These are phyloP conservation scores for Anser cygnoides DNA, from an alignment of 2,113 vertebrate species.

Conservation along the genomic window DNA sequence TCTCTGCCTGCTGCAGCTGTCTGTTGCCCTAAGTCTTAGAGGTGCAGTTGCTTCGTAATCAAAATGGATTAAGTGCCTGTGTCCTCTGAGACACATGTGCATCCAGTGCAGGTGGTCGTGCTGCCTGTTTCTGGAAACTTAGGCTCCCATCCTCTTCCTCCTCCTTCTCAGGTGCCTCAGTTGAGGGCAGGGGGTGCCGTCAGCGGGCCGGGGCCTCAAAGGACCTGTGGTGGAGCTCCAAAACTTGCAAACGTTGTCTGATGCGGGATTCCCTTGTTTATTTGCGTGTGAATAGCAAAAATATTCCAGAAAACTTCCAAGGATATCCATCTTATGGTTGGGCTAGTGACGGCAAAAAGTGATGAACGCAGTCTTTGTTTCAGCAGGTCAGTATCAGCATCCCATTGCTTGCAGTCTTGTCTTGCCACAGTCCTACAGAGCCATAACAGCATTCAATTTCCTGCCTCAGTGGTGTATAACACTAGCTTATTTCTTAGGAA, in stretches of 20 bases:
- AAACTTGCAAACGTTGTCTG: not conserved
- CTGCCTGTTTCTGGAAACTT: not conserved
- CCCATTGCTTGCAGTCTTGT: not conserved
- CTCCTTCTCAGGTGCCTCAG: not conserved
- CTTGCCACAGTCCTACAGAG: not conserved
- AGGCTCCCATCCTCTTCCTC: not conserved
- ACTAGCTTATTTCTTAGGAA: not conserved
- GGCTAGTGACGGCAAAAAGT: not conserved
- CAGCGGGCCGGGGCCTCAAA: not conserved
- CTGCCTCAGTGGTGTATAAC: rapidly evolving
- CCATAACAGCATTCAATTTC: not conserved
- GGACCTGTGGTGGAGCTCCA: not conserved
- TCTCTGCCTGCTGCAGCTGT: not conserved
- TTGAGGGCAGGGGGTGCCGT: not conserved
- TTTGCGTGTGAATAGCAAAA: not conserved
- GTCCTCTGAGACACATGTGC: not conserved
- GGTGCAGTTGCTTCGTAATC: not conserved
- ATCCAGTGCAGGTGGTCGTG: not conserved
- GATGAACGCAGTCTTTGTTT: not conserved
- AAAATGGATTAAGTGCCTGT: not conserved
- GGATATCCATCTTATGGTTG: not conserved
- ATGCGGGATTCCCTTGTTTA: not conserved
- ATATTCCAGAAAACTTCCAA: not conserved
- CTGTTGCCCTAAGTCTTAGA: not conserved
- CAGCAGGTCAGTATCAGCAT: not conserved